Base-by-base conservation (phyloP, 2,888 invertebrate genomes). In the Strigamia transsilvanica region DNA sequence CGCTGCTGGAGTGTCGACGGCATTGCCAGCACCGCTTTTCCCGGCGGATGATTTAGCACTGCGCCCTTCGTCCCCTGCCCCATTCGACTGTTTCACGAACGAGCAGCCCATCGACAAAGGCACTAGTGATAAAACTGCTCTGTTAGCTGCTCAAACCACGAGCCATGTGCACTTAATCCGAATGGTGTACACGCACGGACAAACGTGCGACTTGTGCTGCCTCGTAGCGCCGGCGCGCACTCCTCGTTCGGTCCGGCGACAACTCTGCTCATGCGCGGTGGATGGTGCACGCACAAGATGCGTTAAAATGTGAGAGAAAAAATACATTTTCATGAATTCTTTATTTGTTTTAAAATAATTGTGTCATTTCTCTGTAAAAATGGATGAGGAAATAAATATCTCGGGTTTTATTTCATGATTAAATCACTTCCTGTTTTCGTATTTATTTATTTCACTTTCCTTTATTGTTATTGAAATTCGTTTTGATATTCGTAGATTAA, bases 41-140 rank as follows among this genome's bases (percentile, higher is more conserved):
- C 73, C 73, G 73, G 46, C 77, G 38, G 82, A 41, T 27, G 77
- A 27, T 41, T 66, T 61, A 41, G 80, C 80, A 61, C 80, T 51
- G 34, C 80, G 80, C 56, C 81, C 81, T 56, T 66, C 61, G 6
- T 66, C 61, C 12, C 21, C 61, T 12, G 61, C 61, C 61, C 61
- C 61, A 18, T 66, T 66, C 61, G 61, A 66, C 9, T 66, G 61
- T 66, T 78, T 78, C 1, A 78, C 78, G 78, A 78, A 78, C 4
- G 78, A 78, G 32, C 78, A 78, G 32, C 78, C 78, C 78, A 78
- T 78, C 38, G 78, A 21, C 46, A 46, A 38, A 66, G 61, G 61
- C 61, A 66, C 61, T 66, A 21, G 61, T 66, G 61, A 66, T 3
- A n/a, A 2, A 23, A 66, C 61, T 23, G 46, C 46, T 6, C 13